phyloP scores from a whole-genome alignment of 2,113 vertebrate genomes.

The Varanus komodoensis region DNA sequence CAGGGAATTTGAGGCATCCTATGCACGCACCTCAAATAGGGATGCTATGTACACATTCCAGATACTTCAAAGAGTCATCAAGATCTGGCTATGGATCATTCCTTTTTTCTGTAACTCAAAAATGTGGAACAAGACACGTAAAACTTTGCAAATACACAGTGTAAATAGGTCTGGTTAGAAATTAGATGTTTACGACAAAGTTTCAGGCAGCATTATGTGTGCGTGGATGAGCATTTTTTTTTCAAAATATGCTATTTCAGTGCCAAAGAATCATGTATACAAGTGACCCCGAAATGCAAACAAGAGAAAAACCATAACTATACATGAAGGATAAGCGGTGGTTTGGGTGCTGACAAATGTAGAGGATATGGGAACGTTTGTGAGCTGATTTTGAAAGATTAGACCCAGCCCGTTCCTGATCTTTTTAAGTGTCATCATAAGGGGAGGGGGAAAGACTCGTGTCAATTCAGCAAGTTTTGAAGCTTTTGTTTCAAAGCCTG shows the following conservation, averaged over 20 bases:
- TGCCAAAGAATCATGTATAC: background rate
- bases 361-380: background rate
- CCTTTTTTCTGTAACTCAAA: background rate
- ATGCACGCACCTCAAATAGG: too few relatives aligned
- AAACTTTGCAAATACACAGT: conserved; percentile 5
- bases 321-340: background rate
- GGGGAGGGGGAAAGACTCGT: background rate
- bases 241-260: background rate
- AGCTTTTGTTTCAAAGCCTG: background rate
- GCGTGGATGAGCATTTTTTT: background rate
- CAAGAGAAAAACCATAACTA: background rate
- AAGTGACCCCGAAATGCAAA: background rate
- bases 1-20: too few relatives aligned
- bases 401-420: background rate
- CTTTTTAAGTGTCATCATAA: background rate
- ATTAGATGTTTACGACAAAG: background rate
- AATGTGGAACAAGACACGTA: background rate
- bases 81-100: background rate
- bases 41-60: background rate
- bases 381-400: background rate
- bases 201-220: background rate
- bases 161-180: background rate
- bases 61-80: background rate
- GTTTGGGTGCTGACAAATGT: conserved; percentile 3
- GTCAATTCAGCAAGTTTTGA: background rate